Evolutionary conservation across 2,888 invertebrate species (phyloP).

Genomic region (Endotricha flammealis): DNA sequence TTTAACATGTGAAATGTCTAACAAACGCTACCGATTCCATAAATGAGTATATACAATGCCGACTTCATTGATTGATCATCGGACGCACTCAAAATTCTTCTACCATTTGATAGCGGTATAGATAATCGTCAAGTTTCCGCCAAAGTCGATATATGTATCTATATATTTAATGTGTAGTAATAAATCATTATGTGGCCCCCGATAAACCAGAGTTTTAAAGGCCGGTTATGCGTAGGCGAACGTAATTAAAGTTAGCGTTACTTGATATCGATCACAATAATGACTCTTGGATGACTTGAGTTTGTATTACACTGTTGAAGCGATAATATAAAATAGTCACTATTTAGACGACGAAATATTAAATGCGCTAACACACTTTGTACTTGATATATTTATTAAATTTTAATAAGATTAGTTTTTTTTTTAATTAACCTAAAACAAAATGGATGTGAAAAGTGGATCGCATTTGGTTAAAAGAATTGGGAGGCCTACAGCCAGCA

Average conservation of each 20-base stretch:
- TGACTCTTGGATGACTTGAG: constrained; percentile 18
- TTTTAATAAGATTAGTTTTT: no score
- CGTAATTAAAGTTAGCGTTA: constrained; percentile 38
- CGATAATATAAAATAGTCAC: neutral
- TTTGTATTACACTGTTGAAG: neutral
- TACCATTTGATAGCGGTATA: constrained; percentile 6
- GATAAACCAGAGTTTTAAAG: constrained; percentile 21
- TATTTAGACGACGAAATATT: no score
- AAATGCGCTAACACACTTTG: no score
- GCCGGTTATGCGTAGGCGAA: constrained; percentile 25
- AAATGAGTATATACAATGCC: neutral
- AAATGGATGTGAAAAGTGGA: no score
- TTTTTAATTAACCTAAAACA: no score
- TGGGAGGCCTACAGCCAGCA: no score
- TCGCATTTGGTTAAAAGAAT: no score
- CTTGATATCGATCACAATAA: constrained; percentile 33
- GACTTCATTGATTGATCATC: neutral
- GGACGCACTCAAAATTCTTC: constrained; percentile 2
- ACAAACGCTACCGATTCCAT: neutral
- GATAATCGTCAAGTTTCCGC: constrained; percentile 6
- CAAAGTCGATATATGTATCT: constrained; percentile 10
- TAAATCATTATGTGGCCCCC: constrained; percentile 23
- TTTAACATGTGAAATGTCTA: no score
- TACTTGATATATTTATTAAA: no score
- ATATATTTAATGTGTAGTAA: constrained; percentile 18